Evolutionary conservation across 1,140 invertebrate species (phyloP), one percentile per base, ranked within the genome.

Genomic region (Zophobas morio): DNA sequence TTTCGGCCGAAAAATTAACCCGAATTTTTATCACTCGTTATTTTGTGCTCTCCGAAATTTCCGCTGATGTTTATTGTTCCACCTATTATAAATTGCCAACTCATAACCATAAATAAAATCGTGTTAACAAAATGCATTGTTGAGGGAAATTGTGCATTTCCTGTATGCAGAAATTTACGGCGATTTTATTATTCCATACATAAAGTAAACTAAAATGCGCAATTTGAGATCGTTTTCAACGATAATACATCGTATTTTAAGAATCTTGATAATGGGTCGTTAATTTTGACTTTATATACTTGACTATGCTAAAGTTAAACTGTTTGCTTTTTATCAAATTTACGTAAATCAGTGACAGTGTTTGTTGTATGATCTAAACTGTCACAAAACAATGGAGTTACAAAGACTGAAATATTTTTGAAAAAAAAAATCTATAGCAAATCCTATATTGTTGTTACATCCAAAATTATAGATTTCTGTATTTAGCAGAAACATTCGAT

Each of bases 111-210:
- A 36, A 33, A 6, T 20, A 20, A 60, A 60, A 60, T 36, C 56
- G 33, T 33, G 34, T 33, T 60, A 60, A 37, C 56, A 60, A 60
- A 60, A 60, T 37, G 37, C 36, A 60, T 39, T 60, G 56, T 35
- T 35, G 34, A 60, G 37, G 56, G 56, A 60, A 39, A 60, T 60
- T 39, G 37, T 60, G 33, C 56, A 36, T 60, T 60, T 60, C 56
- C 56, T 60, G 37, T 60, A 36, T 35, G 36, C 36, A 1, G 1
- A 8, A 36, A 60, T 60, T 60, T 60, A 60, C 37, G 56, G 56
- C 33, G 5, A 20, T 60, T 60, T 60, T 60, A 60, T 36, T 40
- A 36, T 36, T 6, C 8, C 56, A 60, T 60, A 60, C 5, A 60
- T 60, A 60, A 39, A 36, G n/a, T 6, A 8, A 46, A 4, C 8